A percentile compares a stretch with the other conserved stretches of the same genome.
These are phyloP conservation scores for Ciconia stormi DNA, from an alignment of 2,113 vertebrate species.

Conservation along the genomic window DNA sequence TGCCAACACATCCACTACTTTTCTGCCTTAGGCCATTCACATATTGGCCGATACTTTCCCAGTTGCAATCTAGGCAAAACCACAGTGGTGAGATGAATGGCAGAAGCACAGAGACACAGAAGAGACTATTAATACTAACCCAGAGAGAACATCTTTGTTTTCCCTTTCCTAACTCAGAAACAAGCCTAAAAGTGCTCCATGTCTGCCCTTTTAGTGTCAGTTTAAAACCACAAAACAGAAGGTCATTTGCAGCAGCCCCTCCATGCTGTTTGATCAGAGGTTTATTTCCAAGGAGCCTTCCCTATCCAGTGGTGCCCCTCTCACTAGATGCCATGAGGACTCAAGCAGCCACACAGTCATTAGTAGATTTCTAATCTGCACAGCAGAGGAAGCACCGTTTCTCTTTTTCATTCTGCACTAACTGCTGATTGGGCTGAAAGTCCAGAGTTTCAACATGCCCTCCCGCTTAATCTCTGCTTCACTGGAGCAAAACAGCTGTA, in stretches of 20 bases:
- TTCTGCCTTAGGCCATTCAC: background rate
- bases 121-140: background rate
- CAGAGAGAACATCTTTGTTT: background rate
- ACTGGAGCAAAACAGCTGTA: conserved; percentile 18
- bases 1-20: background rate
- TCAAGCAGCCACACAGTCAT: background rate
- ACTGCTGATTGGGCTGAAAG: background rate
- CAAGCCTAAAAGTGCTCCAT: background rate
- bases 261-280: background rate
- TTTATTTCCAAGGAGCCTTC: background rate
- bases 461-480: background rate
- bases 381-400: background rate
- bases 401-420: background rate
- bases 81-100: background rate
- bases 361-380: background rate
- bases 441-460: background rate
- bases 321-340: background rate
- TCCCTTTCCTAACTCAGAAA: background rate
- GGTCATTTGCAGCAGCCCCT: background rate
- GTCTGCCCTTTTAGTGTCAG: background rate
- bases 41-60: background rate
- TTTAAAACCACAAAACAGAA: background rate
- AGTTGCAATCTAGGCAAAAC: background rate
- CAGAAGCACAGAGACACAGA: background rate
- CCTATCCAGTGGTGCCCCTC: background rate